These are phyloP conservation scores for Parascotia fuliginaria DNA, from an alignment of 2,888 invertebrate species.

Conservation along the genomic window DNA sequence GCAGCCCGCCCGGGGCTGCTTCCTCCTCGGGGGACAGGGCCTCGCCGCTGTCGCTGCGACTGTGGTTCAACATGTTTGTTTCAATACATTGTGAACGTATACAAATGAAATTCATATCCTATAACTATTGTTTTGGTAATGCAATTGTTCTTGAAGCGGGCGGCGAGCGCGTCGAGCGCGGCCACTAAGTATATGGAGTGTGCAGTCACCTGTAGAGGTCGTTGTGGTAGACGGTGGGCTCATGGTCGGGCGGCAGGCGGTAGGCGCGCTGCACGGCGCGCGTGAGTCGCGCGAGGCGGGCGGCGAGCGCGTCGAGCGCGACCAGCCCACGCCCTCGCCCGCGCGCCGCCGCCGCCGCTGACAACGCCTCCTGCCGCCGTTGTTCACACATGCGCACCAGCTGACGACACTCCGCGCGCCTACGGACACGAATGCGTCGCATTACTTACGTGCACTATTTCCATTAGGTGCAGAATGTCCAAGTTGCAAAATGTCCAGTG, in stretches of 20 bases:
- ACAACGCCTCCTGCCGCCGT: conserved; percentile 86
- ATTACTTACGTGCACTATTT: too few species aligned
- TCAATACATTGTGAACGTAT: too few species aligned
- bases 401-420: conserved; percentile 92
- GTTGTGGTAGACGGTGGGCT: conserved; percentile 92
- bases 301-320: conserved; percentile 63
- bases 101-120: too few species aligned
- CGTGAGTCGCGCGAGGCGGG: conserved; percentile 87
- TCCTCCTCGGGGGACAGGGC: conserved; percentile 88
- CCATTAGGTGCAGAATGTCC: too few species aligned
- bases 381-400: conserved; percentile 93
- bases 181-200: not conserved
- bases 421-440: too few species aligned
- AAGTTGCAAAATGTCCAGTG: too few species aligned
- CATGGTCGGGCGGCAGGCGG: conserved; percentile 90
- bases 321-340: conserved; percentile 87
- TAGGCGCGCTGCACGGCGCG: conserved; percentile 88
- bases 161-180: too few species aligned
- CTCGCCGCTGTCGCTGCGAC: conserved; percentile 89
- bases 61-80: conserved; percentile 32
- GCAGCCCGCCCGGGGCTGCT: conserved; percentile 74
- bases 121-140: too few species aligned
- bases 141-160: too few species aligned
- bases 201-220: conserved; percentile 65
- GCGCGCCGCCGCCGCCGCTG: conserved; percentile 65